phyloP scores from a whole-genome alignment of 2,888 invertebrate genomes.

The Eurois occulta region DNA sequence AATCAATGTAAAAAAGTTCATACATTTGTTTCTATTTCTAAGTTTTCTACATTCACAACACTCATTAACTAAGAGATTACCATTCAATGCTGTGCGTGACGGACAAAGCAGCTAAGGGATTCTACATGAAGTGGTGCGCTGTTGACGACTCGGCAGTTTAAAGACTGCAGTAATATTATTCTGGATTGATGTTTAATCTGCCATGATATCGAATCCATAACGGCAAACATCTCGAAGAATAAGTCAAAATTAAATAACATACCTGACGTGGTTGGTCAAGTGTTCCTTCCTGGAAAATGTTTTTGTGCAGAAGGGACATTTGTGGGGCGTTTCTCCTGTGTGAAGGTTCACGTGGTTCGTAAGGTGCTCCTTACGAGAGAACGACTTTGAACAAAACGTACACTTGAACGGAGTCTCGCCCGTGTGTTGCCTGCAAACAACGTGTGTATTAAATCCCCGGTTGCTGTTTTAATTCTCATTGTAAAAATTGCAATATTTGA shows the following conservation, averaged over 20 bases:
- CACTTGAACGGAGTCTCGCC: constrained; percentile 95
- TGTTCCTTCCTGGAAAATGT: constrained; percentile 94
- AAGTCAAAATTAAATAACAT: constrained; percentile 32
- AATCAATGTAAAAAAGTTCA: background rate
- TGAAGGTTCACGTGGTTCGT: constrained; percentile 96
- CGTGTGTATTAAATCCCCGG: constrained; percentile 42
- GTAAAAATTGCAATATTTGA: constrained; percentile 5
- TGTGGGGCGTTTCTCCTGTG: constrained; percentile 93
- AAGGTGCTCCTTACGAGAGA: constrained; percentile 96
- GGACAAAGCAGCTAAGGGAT: constrained; percentile 35
- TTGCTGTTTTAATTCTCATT: constrained; percentile 9
- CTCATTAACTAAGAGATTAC: constrained; percentile 23
- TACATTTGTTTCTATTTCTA: background rate
- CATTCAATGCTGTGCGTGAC: constrained; percentile 43
- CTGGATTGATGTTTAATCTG: background rate
- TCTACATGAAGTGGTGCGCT: constrained; percentile 25
- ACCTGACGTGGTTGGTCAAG: constrained; percentile 92
- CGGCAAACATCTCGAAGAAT: background rate
- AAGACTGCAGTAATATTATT: constrained; percentile 19
- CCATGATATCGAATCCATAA: background rate
- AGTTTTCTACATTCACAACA: constrained; percentile 24
- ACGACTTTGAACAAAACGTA: constrained; percentile 91
- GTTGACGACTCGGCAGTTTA: constrained; percentile 1
- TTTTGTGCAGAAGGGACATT: constrained; percentile 93
- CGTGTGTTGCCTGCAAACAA: constrained; percentile 92